Evolutionary conservation across 2,113 vertebrate genomes (phyloP).

Genomic region (Mormoops blainvillei): DNA sequence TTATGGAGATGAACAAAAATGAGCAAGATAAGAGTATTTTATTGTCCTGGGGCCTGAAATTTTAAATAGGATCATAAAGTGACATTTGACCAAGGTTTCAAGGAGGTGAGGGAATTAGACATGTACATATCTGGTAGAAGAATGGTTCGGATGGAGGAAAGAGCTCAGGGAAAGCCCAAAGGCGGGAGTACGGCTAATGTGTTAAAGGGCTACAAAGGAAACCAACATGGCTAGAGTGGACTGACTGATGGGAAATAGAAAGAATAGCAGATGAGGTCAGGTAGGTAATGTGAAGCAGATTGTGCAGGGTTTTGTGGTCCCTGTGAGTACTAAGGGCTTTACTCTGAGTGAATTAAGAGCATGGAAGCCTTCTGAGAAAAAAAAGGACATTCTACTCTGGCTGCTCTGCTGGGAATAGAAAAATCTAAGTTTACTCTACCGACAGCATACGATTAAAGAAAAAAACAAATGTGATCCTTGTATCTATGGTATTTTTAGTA

Average conservation of each 20-base stretch:
- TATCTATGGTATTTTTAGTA: neutral
- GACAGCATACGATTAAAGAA: neutral
- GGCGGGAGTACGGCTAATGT: too few species aligned
- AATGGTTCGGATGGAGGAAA: neutral
- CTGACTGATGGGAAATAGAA: neutral
- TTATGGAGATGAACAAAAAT: neutral
- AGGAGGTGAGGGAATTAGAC: neutral
- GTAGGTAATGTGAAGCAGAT: neutral
- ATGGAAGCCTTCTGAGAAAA: neutral
- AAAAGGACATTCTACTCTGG: neutral
- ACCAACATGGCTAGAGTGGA: neutral
- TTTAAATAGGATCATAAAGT: neutral
- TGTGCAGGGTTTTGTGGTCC: neutral
- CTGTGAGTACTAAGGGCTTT: neutral
- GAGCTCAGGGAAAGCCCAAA: neutral
- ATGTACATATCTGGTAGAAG: neutral
- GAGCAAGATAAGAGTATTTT: neutral
- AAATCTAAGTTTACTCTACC: neutral
- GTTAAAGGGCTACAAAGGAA: neutral
- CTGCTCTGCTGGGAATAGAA: neutral
- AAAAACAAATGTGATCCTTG: neutral
- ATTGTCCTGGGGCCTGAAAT: neutral
- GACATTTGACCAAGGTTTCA: neutral
- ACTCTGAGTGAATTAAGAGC: neutral
- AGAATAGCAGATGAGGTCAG: neutral